Evolutionary conservation across 2,113 vertebrate genomes (phyloP).

Genomic region (Genyomyrus donnyi): DNA sequence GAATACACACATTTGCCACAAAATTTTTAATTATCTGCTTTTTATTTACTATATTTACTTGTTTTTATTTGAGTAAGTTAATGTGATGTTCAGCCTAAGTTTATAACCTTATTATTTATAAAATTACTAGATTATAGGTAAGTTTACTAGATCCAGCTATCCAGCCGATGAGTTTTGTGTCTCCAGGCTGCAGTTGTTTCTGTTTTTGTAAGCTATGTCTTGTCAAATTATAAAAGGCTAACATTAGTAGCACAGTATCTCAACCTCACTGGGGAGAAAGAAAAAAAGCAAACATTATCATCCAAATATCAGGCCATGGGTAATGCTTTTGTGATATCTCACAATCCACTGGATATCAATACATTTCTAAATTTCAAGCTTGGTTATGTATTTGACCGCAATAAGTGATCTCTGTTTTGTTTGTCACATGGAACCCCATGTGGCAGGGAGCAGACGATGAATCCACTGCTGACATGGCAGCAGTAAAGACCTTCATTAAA

Average conservation of each 20-base stretch:
- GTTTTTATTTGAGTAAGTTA: not conserved
- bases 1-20: not conserved
- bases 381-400: slow-evolving; percentile 36
- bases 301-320: slow-evolving; percentile 23
- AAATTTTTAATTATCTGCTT: not conserved
- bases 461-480: slow-evolving; percentile 58
- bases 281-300: slow-evolving; percentile 23
- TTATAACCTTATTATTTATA: slow-evolving; percentile 7
- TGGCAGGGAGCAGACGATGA: slow-evolving; percentile 40
- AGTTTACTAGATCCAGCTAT: slow-evolving; percentile 18
- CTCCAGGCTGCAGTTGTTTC: not conserved
- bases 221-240: slow-evolving; percentile 19
- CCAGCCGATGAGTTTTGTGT: slow-evolving; percentile 16
- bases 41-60: not conserved
- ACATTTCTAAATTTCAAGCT: slow-evolving; percentile 28
- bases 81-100: not conserved
- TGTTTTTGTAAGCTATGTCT: not conserved
- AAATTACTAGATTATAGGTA: slow-evolving; percentile 3
- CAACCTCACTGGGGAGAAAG: slow-evolving; percentile 1
- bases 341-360: slow-evolving; percentile 27
- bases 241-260: slow-evolving; percentile 9
- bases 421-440: slow-evolving; percentile 32
- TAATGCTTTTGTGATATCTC: slow-evolving; percentile 24
- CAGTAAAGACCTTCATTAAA: slow-evolving; percentile 16
- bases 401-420: slow-evolving; percentile 40